Percentiles rank a stretch among this genome's conserved stretches.
phyloP scores from a whole-genome alignment of 1,140 invertebrate genomes.

The Panulirus ornatus region DNA sequence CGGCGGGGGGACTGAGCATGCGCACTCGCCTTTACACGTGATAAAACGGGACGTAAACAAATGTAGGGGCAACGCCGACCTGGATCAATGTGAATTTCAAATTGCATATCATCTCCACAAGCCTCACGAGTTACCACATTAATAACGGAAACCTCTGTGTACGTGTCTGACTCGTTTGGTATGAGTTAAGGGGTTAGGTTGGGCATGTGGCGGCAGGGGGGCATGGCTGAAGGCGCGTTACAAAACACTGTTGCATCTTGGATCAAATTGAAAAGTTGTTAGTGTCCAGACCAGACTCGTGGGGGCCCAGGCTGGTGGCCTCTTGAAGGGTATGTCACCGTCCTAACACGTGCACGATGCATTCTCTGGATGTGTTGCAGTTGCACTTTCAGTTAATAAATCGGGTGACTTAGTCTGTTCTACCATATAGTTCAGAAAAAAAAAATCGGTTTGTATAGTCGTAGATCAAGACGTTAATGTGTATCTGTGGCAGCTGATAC shows the following conservation, averaged over 20 bases:
- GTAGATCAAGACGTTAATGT: too few relatives aligned
- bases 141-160: background rate
- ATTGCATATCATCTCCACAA: background rate
- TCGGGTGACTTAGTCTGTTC: too few relatives aligned
- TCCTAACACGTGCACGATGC: too few relatives aligned
- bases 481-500: too few relatives aligned
- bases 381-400: too few relatives aligned
- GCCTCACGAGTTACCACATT: conserved; percentile 6
- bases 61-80: conserved; percentile 32
- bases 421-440: too few relatives aligned
- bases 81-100: conserved; percentile 59
- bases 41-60: conserved; percentile 69
- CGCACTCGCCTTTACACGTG: conserved; percentile 52
- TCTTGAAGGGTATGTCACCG: too few relatives aligned
- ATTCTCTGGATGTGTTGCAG: too few relatives aligned
- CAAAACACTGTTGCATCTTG: background rate
- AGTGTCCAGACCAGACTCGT: background rate
- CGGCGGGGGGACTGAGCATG: conserved; percentile 32
- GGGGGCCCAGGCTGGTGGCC: background rate
- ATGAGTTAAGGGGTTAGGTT: background rate
- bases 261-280: background rate
- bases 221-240: background rate
- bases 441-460: too few relatives aligned
- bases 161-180: background rate
- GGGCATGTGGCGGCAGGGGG: background rate